These are phyloP conservation scores for Drosophila carrolli DNA, from an alignment of 1,140 invertebrate genomes.

Conservation along the genomic window DNA sequence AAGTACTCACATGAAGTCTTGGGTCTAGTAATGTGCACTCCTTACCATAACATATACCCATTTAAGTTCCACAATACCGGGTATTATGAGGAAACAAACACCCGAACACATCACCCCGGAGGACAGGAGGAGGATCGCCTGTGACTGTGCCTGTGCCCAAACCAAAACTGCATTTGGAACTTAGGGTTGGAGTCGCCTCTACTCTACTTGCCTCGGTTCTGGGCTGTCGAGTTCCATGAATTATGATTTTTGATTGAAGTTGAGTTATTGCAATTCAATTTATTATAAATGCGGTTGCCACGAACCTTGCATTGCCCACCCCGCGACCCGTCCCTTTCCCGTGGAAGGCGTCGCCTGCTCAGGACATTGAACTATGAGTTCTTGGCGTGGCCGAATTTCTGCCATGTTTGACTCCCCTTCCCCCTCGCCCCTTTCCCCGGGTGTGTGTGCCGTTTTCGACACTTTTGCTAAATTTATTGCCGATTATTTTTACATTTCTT, in stretches of 20 bases:
- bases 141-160: background rate
- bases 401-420: slow-evolving; percentile 25
- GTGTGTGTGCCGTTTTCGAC: slow-evolving; percentile 74
- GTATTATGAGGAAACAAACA: slow-evolving; percentile 2
- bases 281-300: slow-evolving; percentile 83
- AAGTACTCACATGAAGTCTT: no score
- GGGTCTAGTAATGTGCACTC: no score
- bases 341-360: slow-evolving; percentile 51
- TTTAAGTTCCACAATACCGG: background rate
- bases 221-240: slow-evolving; percentile 77
- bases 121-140: slow-evolving; percentile 13
- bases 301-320: slow-evolving; percentile 40
- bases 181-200: slow-evolving; percentile 31
- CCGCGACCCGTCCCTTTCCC: background rate
- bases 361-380: slow-evolving; percentile 81
- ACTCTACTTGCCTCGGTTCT: slow-evolving; percentile 30
- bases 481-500: slow-evolving; percentile 82
- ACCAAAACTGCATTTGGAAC: slow-evolving; percentile 19
- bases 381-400: slow-evolving; percentile 74
- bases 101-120: slow-evolving; percentile 13
- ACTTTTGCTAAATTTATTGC: slow-evolving; percentile 82
- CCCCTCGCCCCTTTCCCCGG: slow-evolving; percentile 1
- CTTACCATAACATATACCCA: background rate
- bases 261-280: slow-evolving; percentile 84
- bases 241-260: slow-evolving; percentile 84